Conservation (phyloP, 2,888 invertebrate species). For the Anoplius nigerrimus region DNA sequence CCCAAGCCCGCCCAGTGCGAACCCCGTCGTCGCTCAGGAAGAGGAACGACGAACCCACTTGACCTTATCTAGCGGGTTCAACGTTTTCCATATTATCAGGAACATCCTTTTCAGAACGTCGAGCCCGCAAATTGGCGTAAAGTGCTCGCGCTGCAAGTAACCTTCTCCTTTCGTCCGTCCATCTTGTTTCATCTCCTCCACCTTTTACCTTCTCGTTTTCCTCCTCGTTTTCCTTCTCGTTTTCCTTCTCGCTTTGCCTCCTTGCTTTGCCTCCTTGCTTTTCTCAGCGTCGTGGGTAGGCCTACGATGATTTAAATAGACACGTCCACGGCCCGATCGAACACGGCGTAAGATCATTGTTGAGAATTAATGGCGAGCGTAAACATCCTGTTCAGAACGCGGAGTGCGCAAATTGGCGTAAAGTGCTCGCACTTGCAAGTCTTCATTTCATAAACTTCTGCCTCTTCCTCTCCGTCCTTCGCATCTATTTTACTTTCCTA, state of each 20-base stretch:
- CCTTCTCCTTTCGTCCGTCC: constrained; percentile 37
- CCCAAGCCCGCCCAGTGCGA: background rate
- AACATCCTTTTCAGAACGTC: constrained; percentile 61
- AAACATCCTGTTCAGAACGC: constrained; percentile 61
- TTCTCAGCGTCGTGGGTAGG: no score
- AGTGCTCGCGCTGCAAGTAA: constrained; percentile 46
- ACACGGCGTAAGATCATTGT: no score
- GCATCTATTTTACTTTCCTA: constrained; percentile 13
- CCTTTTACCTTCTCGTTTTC: constrained; percentile 8
- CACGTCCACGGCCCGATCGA: no score
- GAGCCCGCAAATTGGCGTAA: constrained; percentile 58
- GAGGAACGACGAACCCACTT: constrained; percentile 24
- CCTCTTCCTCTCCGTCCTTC: constrained; percentile 11
- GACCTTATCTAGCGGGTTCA: constrained; percentile 46
- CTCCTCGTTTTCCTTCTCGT: constrained; percentile 13
- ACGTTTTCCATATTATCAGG: constrained; percentile 53
- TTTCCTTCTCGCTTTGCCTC: constrained; percentile 6
- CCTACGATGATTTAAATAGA: no score
- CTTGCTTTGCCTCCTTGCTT: constrained; percentile 6
- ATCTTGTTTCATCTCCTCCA: background rate
- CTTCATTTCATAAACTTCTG: constrained; percentile 37
- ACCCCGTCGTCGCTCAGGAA: background rate
- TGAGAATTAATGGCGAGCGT: no score
- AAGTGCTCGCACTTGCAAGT: constrained; percentile 49
- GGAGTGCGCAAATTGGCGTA: constrained; percentile 57